phyloP scores from a whole-genome alignment of 1,140 invertebrate genomes.

The Phymastichus coffea region DNA sequence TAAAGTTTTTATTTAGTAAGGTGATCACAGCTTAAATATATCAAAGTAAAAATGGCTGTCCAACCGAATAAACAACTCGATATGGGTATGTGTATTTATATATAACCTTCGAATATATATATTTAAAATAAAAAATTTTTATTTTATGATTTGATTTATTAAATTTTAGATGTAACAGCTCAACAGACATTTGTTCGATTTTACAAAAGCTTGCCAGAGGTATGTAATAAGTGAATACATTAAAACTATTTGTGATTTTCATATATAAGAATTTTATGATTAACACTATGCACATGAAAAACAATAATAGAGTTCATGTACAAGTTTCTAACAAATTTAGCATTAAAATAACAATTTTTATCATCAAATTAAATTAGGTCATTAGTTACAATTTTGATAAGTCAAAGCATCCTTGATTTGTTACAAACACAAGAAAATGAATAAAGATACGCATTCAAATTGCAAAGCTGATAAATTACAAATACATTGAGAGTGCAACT shows the following conservation, averaged over 20 bases:
- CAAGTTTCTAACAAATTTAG: neutral
- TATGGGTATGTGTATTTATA: constrained; percentile 33
- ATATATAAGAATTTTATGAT: neutral
- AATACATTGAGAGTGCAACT: neutral
- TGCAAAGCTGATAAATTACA: constrained; percentile 28
- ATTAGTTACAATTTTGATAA: neutral
- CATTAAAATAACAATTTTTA: neutral
- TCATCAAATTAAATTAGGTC: constrained; percentile 4
- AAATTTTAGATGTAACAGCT: constrained; percentile 56
- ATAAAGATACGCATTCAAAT: constrained; percentile 13
- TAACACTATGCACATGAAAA: too few species aligned
- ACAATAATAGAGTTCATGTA: neutral
- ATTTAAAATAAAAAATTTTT: neutral
- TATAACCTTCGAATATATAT: constrained; percentile 14
- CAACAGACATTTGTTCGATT: constrained; percentile 63
- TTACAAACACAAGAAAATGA: constrained; percentile 14
- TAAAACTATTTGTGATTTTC: neutral
- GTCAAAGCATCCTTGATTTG: constrained; percentile 29
- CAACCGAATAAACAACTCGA: constrained; percentile 42
- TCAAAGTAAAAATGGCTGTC: constrained; percentile 40
- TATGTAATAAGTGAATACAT: constrained; percentile 43
- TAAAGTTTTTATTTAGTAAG: constrained; percentile 13
- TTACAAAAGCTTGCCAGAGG: constrained; percentile 62
- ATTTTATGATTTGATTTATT: constrained; percentile 1
- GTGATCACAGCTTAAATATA: constrained; percentile 1